Conservation (phyloP, 2,797 vertebrate species). For the Pangasius macronema region DNA sequence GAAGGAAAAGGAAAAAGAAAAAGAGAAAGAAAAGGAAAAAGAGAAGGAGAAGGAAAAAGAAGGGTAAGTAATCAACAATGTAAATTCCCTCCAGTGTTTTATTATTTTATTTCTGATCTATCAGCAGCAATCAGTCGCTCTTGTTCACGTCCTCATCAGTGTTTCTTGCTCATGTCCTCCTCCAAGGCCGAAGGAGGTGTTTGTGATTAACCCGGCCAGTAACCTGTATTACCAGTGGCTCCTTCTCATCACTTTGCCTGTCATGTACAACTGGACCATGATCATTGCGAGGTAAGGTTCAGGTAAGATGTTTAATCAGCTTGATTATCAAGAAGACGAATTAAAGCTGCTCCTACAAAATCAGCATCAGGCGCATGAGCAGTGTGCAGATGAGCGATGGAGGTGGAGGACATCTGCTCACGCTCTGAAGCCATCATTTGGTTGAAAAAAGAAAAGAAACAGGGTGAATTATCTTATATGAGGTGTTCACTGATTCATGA, state of each 20-base stretch:
- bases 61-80: conserved; percentile 32
- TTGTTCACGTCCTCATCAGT: background rate
- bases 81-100: background rate
- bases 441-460: background rate
- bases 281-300: conserved; percentile 88
- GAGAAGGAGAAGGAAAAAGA: conserved; percentile 66
- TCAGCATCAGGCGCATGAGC: background rate
- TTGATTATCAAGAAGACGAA: background rate
- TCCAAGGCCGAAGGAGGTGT: conserved; percentile 79
- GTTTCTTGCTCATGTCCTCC: conserved; percentile 9
- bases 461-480: background rate
- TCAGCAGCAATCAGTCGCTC: background rate
- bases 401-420: background rate
- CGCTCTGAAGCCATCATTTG: background rate
- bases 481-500: background rate
- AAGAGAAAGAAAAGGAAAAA: conserved; percentile 69
- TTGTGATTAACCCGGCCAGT: conserved; percentile 88
- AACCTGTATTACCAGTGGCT: conserved; percentile 93
- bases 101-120: background rate
- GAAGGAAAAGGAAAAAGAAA: conserved; percentile 67
- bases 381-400: background rate
- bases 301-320: background rate
- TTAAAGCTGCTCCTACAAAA: background rate
- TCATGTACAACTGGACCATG: conserved; percentile 99
- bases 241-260: conserved; percentile 89